phyloP scores from a whole-genome alignment of 2,888 invertebrate species.

The Catocala nupta region DNA sequence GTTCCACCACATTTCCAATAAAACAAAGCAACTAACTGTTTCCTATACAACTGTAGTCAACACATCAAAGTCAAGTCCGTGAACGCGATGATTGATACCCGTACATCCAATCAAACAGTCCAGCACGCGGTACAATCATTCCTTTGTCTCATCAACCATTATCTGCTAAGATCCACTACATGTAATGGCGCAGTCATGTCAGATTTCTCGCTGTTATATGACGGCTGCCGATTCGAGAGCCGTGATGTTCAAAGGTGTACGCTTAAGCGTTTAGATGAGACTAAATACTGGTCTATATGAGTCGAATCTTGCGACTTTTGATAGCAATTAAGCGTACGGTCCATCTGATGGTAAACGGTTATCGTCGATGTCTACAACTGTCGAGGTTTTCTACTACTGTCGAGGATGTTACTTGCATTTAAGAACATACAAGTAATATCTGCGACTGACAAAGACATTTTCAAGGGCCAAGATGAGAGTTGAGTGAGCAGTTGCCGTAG shows the following conservation, averaged over 20 bases:
- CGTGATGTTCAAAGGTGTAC: slow-evolving; percentile 44
- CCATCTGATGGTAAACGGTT: too few relatives aligned
- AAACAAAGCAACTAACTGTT: neutral
- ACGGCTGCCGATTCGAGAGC: slow-evolving; percentile 60
- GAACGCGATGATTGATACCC: neutral
- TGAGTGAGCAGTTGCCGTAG: too few relatives aligned
- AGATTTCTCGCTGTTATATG: slow-evolving; percentile 72
- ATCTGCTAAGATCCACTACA: slow-evolving; percentile 48
- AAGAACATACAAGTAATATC: too few relatives aligned
- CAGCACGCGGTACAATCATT: slow-evolving; percentile 35
- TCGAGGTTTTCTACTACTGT: too few relatives aligned
- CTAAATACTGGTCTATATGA: too few relatives aligned
- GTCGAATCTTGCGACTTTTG: too few relatives aligned
- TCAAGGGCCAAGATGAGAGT: too few relatives aligned
- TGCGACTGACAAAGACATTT: too few relatives aligned
- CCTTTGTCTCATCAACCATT: slow-evolving; percentile 51
- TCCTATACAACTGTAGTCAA: neutral
- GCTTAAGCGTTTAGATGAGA: neutral
- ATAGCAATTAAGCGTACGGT: too few relatives aligned
- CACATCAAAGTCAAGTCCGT: neutral
- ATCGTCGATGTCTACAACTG: too few relatives aligned
- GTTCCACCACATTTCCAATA: neutral
- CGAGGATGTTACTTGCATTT: too few relatives aligned
- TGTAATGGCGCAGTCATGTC: slow-evolving; percentile 63
- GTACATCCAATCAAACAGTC: slow-evolving; percentile 11